phyloP scores from a whole-genome alignment of 2,888 invertebrate genomes.

The Hirtodrosophila alboralis region DNA sequence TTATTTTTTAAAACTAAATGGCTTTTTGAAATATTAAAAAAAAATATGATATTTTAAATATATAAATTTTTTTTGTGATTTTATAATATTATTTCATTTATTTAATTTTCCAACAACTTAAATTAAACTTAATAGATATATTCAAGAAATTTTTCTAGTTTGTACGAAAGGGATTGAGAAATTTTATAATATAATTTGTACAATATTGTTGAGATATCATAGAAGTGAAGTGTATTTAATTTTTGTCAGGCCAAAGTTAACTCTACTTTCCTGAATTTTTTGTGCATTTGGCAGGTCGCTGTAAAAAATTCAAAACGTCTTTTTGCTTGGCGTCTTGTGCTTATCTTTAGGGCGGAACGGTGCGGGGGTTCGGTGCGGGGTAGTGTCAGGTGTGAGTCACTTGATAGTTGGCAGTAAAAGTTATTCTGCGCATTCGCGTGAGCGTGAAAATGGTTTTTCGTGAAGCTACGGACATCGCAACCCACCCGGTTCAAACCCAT shows the following conservation, averaged over 20 bases:
- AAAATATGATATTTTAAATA: too few relatives aligned
- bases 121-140: too few relatives aligned
- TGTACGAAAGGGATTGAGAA: too few relatives aligned
- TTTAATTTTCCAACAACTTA: too few relatives aligned
- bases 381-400: conserved; percentile 68
- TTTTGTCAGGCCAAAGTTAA: too few relatives aligned
- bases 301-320: conserved; percentile 63
- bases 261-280: conserved; percentile 1
- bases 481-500: conserved; percentile 8
- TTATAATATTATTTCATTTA: too few relatives aligned
- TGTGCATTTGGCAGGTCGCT: conserved; percentile 20
- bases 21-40: too few relatives aligned
- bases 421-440: conserved; percentile 75
- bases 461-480: conserved; percentile 58
- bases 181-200: too few relatives aligned
- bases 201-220: neutral
- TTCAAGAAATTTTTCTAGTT: too few relatives aligned
- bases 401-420: conserved; percentile 75
- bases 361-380: neutral
- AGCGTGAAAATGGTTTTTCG: conserved; percentile 81
- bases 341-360: conserved; percentile 57
- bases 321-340: conserved; percentile 60
- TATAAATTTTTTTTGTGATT: too few relatives aligned
- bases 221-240: too few relatives aligned
- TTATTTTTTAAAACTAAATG: too few relatives aligned